Evolutionary conservation across 2,888 invertebrate genomes (phyloP), one percentile per base, ranked within the genome.

Genomic region (Brachypalpus laphriformis): DNA sequence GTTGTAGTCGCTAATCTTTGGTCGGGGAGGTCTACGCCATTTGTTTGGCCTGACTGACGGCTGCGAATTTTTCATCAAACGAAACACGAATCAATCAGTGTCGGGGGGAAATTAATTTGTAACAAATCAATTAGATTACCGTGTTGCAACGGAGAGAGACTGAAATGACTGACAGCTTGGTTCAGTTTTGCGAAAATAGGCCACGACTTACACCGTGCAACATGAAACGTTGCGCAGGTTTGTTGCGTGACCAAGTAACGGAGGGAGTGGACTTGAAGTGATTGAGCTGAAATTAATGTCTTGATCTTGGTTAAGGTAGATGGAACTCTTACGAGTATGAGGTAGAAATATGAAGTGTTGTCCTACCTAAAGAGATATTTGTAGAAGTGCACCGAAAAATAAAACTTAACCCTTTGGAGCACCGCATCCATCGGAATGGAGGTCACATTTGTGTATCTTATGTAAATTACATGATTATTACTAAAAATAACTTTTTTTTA

Each of bases 71-170:
- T 83, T 83, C 80, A 83, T 74, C 80, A 70, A 80, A 74, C 74
- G 42, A 20, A 75, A 28, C 61, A 74, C 83, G 83, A 74, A 83
- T 83, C 83, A 74, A 80, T 83, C 83, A 83, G 63, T 80, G 83
- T 83, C 80, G 25, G 51, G 25, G 54, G 34, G 34, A 65, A 83
- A 83, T 83, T 74, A 74, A 72, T 80, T 83, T 83, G 57, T 51
- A 74, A 75, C 80, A 83, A 83, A 80, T 83, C 80, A 83, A 83
- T 83, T 80, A 80, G 74, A 68, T 74, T 74, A 68, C 61, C 66
- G 22, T 59, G 34, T 16, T 61, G 59, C 49, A 25, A 20, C 14
- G 40, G 18, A 5, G 40, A 5, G 40, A 20, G 20, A 25, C 20
- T 34, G 34, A 16, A 45, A 18, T 71, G 59, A 72, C 72, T 51